A percentile compares a stretch with the other conserved stretches of the same genome.
Conservation (phyloP, 2,888 invertebrate genomes). For the Pachliopta kotzebuea region DNA sequence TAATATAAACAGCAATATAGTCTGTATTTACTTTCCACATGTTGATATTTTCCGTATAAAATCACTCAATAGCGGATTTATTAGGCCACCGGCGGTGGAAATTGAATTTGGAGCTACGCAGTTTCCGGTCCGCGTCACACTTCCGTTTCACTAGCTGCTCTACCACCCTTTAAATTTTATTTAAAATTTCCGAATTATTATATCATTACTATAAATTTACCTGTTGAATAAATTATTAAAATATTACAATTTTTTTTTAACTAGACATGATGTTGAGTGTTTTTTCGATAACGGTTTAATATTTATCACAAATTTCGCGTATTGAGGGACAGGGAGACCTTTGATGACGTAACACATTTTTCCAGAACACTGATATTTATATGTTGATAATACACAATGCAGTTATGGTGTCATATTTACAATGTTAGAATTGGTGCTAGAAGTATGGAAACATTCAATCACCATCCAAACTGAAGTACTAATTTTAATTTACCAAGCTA, state of each 20-base stretch:
- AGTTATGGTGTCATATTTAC: too few relatives aligned
- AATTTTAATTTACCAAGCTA: too few relatives aligned
- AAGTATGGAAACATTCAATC: too few relatives aligned
- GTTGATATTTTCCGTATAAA: constrained; percentile 43
- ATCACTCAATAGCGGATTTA: constrained; percentile 67
- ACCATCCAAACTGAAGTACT: too few relatives aligned
- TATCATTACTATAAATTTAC: constrained; percentile 23
- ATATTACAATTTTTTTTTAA: not conserved
- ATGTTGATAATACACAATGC: too few relatives aligned
- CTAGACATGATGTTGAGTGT: too few relatives aligned
- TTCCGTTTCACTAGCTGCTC: constrained; percentile 53
- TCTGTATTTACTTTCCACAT: constrained; percentile 36
- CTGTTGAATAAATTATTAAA: constrained; percentile 21
- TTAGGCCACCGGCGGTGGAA: constrained; percentile 71
- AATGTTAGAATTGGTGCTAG: too few relatives aligned
- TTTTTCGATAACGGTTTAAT: too few relatives aligned
- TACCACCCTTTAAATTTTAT: constrained; percentile 36
- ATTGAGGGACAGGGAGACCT: too few relatives aligned
- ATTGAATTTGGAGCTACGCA: constrained; percentile 77
- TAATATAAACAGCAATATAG: constrained; percentile 4
- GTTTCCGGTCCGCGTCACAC: constrained; percentile 64
- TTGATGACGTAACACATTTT: too few relatives aligned
- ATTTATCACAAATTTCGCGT: too few relatives aligned
- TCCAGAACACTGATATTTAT: too few relatives aligned
- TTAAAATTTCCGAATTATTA: constrained; percentile 28